Base-by-base conservation (phyloP, 2,888 invertebrate genomes). In the Andrena minutula region DNA sequence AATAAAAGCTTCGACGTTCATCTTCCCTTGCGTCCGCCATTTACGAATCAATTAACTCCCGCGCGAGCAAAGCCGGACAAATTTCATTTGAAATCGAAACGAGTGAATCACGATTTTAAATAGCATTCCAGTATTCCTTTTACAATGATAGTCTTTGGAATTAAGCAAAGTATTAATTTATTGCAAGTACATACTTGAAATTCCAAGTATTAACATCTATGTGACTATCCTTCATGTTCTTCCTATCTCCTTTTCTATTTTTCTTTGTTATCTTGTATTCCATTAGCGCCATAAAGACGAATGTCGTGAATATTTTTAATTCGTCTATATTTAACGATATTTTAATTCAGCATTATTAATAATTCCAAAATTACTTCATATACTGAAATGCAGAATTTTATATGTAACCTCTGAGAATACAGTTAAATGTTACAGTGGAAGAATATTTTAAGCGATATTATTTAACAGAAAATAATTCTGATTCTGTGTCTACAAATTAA, bases 1-100 rank as follows among this genome's bases (percentile, higher is more conserved):
- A 71, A 71, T 65, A 30, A 77, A 61, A 35, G 49, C 41, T 12
- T 56, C 23, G 53, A 77, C 30, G 41, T 23, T 65, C 30, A 20
- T 26, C 56, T 53, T 66, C 7, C 8, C 53, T 12, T 26, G 10
- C 20, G 20, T 66, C 53, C 56, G 26, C 28, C 23, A 26, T 72
- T 63, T 63, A 12, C n/a, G 8, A 61, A 58, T 49, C 20, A 41
- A 47, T 73, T 73, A 49, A 63, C 35, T 51, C 20, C 12, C 20
- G 12, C 41, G 35, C n/a, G 0, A 51, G 20, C 51, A 51, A 51
- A 51, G n/a, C 0, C 8, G 51, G 51, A 20, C 51, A 51, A 51
- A 51, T 51, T 51, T n/a, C n/a, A 20, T 51, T 41, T 35, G 35
- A 64, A 41, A 41, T 41, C 41, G 41, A 41, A 41, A 41, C 41